Base-by-base conservation (phyloP, 2,888 invertebrate genomes). In the Hemistola chrysoprasaria region DNA sequence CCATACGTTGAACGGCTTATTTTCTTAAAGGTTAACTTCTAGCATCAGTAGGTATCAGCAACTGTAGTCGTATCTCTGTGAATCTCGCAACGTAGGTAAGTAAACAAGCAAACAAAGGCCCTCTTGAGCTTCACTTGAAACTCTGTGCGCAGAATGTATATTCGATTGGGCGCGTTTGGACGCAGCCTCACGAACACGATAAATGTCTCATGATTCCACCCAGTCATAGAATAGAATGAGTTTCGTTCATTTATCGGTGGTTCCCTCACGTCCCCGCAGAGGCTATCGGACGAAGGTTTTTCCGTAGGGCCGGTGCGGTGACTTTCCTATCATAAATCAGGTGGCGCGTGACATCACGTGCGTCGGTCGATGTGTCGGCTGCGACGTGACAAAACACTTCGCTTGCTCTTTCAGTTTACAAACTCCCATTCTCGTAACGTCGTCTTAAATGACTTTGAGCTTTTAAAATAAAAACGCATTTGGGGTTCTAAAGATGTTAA, bases 241-340 rank as follows among this genome's bases (percentile, higher is more conserved):
- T 66, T 72, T 71, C 65, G 71, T 74, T 74, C 72, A 70, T 73
- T 75, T 72, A 70, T 66, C 56, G 62, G 51, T 49, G 55, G 59
- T 52, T 51, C 58, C 45, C 67, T 60, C 82, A 78, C 78, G 80
- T 78, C 53, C 51, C 63, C 59, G 53, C 66, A 69, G 67, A 72
- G 74, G 78, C 73, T 78, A 78, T 81, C 80, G 73, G 72, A 61
- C 63, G 69, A 71, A 65, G 68, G 71, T 74, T 79, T 79, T 78
- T 73, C 71, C 71, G 66, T 61, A 59, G 64, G 65, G 61, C 63
- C 58, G 53, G 58, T 62, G 59, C 64, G 58, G 65, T 62, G 67
- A 63, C 68, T 75, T 74, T 71, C 74, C 76, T 69, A 71, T 78
- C 78, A 83, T 85, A 85, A 85, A 85, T 85, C 85, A 84, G 66